phyloP scores from a whole-genome alignment of 1,140 invertebrate species.

The Aphelenchoides avenae region DNA sequence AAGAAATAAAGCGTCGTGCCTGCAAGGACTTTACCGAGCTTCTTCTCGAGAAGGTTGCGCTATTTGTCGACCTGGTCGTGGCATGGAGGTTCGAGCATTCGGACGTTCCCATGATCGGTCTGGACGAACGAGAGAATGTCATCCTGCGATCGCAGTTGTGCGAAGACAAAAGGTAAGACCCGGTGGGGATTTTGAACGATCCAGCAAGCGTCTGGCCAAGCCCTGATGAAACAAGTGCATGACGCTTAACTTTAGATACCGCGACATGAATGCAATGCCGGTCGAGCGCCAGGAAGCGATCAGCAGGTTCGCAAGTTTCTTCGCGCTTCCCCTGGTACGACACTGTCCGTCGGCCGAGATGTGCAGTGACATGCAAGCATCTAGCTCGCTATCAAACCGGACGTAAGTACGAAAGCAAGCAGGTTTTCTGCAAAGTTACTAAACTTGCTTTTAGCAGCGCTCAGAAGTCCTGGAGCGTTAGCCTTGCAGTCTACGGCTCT shows the following conservation, averaged over 20 bases:
- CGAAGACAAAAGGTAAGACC: constrained; percentile 15
- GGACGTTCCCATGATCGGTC: constrained; percentile 11
- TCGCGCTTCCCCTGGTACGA: constrained; percentile 18
- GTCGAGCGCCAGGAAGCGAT: constrained; percentile 17
- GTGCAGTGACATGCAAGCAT: constrained; percentile 3
- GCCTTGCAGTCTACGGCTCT: constrained; percentile 20
- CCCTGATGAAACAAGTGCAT: neutral
- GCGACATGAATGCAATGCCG: constrained; percentile 23
- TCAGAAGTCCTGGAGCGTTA: constrained; percentile 15
- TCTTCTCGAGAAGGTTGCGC: constrained; percentile 82
- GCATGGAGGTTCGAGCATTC: constrained; percentile 18
- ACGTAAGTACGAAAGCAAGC: neutral
- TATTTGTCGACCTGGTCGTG: constrained; percentile 66
- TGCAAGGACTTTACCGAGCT: constrained; percentile 89
- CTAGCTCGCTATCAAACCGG: neutral
- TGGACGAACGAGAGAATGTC: constrained; percentile 22
- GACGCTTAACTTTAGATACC: constrained; percentile 5
- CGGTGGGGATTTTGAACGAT: neutral
- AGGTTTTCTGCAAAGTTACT: neutral
- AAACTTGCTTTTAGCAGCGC: constrained; percentile 14
- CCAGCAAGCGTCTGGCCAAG: neutral
- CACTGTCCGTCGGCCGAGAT: constrained; percentile 19
- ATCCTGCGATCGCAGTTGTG: constrained; percentile 4
- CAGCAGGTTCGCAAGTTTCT: constrained; percentile 18
- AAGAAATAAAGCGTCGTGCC: constrained; percentile 65